These are phyloP conservation scores for Paramuricea clavata DNA, from an alignment of 92 coral and sea anemone species.

Conservation along the genomic window DNA sequence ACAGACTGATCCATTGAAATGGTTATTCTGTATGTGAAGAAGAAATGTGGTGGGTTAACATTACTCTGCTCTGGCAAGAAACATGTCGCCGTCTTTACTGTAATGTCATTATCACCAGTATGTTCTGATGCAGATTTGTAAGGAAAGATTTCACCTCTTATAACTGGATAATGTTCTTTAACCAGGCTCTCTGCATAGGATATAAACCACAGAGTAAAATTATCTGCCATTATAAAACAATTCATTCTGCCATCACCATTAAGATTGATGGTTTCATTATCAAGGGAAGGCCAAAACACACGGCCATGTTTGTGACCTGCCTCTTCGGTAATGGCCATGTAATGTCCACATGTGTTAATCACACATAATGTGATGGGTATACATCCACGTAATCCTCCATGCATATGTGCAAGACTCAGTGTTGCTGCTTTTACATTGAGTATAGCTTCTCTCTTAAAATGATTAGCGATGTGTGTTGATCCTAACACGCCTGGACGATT, in stretches of 20 bases:
- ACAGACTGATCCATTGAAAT: slow-evolving; percentile 83
- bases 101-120: slow-evolving; percentile 74
- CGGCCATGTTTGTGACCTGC: slow-evolving; percentile 89
- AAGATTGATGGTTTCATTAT: slow-evolving; percentile 61
- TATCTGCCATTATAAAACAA: slow-evolving; percentile 80
- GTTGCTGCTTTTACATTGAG: slow-evolving; percentile 77
- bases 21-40: slow-evolving; percentile 95
- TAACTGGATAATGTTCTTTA: slow-evolving; percentile 78
- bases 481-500: slow-evolving; percentile 90
- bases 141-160: slow-evolving; percentile 85
- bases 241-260: slow-evolving; percentile 71
- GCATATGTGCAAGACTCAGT: slow-evolving; percentile 72
- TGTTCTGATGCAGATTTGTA: slow-evolving; percentile 74
- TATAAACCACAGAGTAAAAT: slow-evolving; percentile 83
- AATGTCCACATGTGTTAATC: slow-evolving; percentile 92
- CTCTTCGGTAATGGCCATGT: slow-evolving; percentile 87
- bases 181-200: slow-evolving; percentile 80
- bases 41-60: slow-evolving; percentile 91
- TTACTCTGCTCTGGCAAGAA: slow-evolving; percentile 94
- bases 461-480: slow-evolving; percentile 89
- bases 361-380: slow-evolving; percentile 87
- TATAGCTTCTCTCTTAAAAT: slow-evolving; percentile 94
- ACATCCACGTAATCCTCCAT: slow-evolving; percentile 85
- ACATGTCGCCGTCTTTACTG: slow-evolving; percentile 87
- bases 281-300: slow-evolving; percentile 93